phyloP scores from a whole-genome alignment of 2,113 vertebrate species.

The Serilophus lunatus region DNA sequence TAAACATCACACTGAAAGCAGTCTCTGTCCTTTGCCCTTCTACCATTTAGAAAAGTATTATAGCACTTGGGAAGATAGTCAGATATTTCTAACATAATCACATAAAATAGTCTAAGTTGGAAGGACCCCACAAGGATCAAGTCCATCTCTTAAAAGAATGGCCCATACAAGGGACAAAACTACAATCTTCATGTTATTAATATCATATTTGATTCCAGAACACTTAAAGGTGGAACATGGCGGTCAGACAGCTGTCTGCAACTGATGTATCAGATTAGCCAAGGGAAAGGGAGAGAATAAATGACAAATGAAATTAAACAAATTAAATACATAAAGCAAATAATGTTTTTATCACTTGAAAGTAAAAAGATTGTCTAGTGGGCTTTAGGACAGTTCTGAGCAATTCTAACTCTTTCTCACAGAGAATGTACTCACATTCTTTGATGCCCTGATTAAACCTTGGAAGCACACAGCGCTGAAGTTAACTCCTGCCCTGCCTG shows the following conservation, averaged over 20 bases:
- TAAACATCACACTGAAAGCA: background rate
- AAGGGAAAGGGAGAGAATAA: background rate
- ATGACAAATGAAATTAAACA: background rate
- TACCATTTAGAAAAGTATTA: background rate
- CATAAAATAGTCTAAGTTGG: background rate
- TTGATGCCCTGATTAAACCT: background rate
- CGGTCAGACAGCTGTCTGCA: background rate
- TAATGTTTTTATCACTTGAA: background rate
- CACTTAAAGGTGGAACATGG: background rate
- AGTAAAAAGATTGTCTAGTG: background rate
- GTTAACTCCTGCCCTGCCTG: background rate
- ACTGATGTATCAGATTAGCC: background rate
- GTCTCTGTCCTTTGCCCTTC: background rate
- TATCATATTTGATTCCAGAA: background rate
- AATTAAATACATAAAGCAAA: background rate
- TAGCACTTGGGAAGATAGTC: background rate
- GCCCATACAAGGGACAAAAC: background rate
- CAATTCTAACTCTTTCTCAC: background rate
- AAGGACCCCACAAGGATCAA: background rate
- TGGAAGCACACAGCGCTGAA: background rate
- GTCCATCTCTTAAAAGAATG: background rate
- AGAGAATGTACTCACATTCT: background rate
- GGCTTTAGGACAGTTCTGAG: background rate
- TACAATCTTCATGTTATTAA: background rate
- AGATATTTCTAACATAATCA: background rate